Percentiles rank a stretch among this genome's conserved stretches.
phyloP scores from a whole-genome alignment of 2,888 invertebrate species.

The Synanthedon myopaeformis region DNA sequence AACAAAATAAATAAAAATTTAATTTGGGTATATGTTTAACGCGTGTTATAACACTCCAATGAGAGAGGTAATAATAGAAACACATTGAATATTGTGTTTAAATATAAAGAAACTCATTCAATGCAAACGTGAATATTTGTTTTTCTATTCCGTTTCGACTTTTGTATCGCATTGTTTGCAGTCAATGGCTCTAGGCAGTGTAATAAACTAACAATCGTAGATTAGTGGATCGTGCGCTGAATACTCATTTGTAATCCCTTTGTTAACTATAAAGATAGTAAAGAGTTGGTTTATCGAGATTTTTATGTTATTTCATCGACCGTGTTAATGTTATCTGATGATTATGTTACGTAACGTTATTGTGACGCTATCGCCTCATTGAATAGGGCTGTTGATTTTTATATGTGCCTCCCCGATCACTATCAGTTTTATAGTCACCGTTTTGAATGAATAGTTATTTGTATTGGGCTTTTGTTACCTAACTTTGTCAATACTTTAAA shows the following conservation, averaged over 20 bases:
- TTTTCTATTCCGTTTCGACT: constrained; percentile 19
- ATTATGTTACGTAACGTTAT: constrained; percentile 10
- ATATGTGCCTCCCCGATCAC: constrained; percentile 33
- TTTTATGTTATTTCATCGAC: constrained; percentile 25
- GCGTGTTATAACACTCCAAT: too few relatives aligned
- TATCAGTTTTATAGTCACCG: constrained; percentile 35
- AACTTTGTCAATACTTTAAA: background rate
- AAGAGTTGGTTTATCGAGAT: constrained; percentile 20
- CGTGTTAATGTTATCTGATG: constrained; percentile 21
- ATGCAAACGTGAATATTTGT: background rate
- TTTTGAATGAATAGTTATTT: constrained; percentile 35
- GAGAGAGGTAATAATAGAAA: too few relatives aligned
- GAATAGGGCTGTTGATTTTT: constrained; percentile 41
- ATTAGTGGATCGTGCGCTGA: constrained; percentile 35
- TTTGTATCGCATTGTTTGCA: constrained; percentile 18
- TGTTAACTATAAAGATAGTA: constrained; percentile 18
- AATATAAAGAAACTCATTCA: too few relatives aligned
- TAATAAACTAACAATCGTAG: constrained; percentile 38
- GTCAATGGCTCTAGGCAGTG: constrained; percentile 18
- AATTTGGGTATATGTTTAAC: too few relatives aligned
- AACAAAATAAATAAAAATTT: too few relatives aligned
- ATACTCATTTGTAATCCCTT: constrained; percentile 16
- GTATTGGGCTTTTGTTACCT: constrained; percentile 11
- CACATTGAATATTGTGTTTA: too few relatives aligned
- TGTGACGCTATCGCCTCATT: constrained; percentile 27